These are phyloP conservation scores for Cyclophora punctaria DNA, from an alignment of 2,888 invertebrate species.

Conservation along the genomic window DNA sequence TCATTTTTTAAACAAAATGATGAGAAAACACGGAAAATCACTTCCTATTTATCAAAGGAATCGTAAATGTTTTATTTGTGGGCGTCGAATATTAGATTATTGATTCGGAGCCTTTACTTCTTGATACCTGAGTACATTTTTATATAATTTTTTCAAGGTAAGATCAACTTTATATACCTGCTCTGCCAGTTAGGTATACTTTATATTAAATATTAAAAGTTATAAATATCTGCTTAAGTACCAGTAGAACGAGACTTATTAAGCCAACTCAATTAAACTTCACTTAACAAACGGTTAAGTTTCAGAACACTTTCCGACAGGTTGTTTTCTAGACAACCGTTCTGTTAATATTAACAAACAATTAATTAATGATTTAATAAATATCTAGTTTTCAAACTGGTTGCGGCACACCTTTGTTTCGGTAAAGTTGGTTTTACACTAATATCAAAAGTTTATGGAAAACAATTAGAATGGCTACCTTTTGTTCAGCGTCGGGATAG, in stretches of 20 bases:
- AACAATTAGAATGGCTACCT: conserved; percentile 17
- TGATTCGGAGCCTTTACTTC: conserved; percentile 4
- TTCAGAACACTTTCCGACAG: no score
- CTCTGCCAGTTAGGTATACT: no score
- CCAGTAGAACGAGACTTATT: no score
- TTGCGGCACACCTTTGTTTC: conserved; percentile 24
- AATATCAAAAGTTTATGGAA: conserved; percentile 29
- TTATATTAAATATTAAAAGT: no score
- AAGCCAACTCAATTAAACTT: no score
- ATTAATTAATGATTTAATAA: conserved; percentile 10
- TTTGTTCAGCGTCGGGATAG: conserved; percentile 7
- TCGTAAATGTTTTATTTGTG: conserved; percentile 2
- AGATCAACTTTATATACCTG: no score
- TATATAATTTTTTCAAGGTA: no score
- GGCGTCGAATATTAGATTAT: not conserved
- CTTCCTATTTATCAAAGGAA: conserved; percentile 23
- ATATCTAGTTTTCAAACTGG: conserved; percentile 26
- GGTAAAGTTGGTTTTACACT: conserved; percentile 22
- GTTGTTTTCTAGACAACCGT: no score
- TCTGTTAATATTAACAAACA: not conserved
- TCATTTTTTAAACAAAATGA: conserved; percentile 43
- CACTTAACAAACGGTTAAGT: no score
- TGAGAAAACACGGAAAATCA: conserved; percentile 44
- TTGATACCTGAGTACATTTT: not conserved
- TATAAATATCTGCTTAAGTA: no score